Base-by-base conservation (phyloP, 2,888 invertebrate genomes). In the Xanthia togata region DNA sequence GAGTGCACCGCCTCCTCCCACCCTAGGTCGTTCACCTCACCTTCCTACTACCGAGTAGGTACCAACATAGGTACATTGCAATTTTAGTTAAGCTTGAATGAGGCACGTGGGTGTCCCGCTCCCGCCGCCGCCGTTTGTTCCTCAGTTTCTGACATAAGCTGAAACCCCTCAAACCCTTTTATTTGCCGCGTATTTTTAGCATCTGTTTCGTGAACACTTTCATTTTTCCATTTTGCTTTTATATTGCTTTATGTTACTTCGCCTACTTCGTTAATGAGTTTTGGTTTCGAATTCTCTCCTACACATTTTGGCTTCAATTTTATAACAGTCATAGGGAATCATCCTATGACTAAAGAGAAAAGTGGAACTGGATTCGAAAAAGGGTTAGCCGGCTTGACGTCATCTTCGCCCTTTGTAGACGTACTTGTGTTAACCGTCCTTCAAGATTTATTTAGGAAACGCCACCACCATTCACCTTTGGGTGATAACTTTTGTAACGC, bases 81-180 rank as follows among this genome's bases (percentile, higher is more conserved):
- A 91, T 91, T 93, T 94, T 93, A 89, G 91, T 92, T 92, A 89
- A 92, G 91, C 90, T 92, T 93, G 92, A 93, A 94, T 93, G 92
- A 89, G 89, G 79, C 89, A 90, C 90, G 94, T 93, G 93, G 93
- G 94, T 92, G 93, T 89, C 87, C 87, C 83, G 81, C 87, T 77
- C 73, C 73, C 65, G 65, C 41, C 89, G 90, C 73, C 65, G 65
- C 41, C 89, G 90, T 92, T 93, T 89, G 87, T 89, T 89, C 82
- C 79, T 87, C 78, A 84, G 82, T 82, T 86, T 86, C 85, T 84
- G 81, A 85, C 76, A 76, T 77, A 79, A 79, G 73, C 73, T 74
- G 77, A 81, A 87, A 88, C 70, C 73, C 78, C 76, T 85, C 65
- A 57, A 81, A 89, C 81, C 53, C 60, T 60, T 80, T 79, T 73